phyloP scores from a whole-genome alignment of 35 echinoderm and acorn worm species.

The Ptychodera flava region DNA sequence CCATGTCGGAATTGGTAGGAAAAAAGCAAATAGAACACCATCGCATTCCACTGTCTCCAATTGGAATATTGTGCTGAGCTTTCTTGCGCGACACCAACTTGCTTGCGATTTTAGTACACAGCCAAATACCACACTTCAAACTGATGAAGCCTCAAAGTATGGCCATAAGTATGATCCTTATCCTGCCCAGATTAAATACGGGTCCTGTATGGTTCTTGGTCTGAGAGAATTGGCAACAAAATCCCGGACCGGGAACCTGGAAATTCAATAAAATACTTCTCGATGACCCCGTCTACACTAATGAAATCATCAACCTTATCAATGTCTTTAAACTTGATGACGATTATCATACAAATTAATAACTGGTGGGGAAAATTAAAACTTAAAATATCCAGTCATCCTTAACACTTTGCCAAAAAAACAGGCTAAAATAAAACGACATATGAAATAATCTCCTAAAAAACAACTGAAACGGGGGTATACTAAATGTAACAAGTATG shows the following conservation, averaged over 20 bases:
- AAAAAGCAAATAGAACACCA: conserved; percentile 15
- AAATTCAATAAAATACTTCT: conserved; percentile 11
- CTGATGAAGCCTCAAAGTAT: too few species aligned
- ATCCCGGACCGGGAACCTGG: conserved; percentile 29
- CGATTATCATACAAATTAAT: background rate
- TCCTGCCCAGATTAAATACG: background rate
- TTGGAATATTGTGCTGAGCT: conserved; percentile 1
- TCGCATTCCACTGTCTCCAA: background rate
- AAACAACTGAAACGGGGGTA: conserved; percentile 8
- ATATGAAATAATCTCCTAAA: background rate
- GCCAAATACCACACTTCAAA: conserved; percentile 25
- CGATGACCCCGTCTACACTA: background rate
- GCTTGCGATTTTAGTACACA: conserved; percentile 2
- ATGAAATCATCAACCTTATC: background rate
- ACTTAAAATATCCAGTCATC: background rate
- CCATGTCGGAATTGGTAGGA: conserved; percentile 23
- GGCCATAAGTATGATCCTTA: conserved; percentile 39
- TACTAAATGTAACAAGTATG: conserved; percentile 23
- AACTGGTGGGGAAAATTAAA: conserved; percentile 1
- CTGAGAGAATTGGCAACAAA: conserved; percentile 22
- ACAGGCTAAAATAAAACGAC: background rate
- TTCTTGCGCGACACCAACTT: conserved; percentile 25
- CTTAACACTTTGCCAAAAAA: background rate
- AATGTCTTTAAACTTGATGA: background rate
- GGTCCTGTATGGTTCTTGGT: conserved; percentile 14